Percentiles rank a stretch among this genome's conserved stretches.
phyloP scores from a whole-genome alignment of 2,797 vertebrate species.

The Phylloscopus collybita region DNA sequence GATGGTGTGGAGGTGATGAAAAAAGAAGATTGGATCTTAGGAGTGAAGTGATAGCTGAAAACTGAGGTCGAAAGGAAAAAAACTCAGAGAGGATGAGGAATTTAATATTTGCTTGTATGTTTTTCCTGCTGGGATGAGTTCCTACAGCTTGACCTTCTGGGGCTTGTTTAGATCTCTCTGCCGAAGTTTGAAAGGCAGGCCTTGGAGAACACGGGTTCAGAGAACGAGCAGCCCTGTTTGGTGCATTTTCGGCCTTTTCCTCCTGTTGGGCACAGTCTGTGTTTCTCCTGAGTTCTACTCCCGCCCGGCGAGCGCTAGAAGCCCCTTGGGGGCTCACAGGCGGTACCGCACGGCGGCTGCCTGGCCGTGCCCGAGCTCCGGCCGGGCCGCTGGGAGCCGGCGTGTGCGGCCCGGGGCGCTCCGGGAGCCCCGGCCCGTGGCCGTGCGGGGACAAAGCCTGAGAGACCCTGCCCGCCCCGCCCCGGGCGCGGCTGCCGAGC shows the following conservation, averaged over 20 bases:
- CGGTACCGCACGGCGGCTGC: fast-evolving
- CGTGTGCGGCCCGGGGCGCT: fast-evolving
- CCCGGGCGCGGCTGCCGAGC: fast-evolving
- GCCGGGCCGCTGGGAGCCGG: fast-evolving
- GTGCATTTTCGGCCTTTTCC: fast-evolving
- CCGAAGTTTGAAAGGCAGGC: neutral
- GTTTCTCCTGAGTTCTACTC: fast-evolving
- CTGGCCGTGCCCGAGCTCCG: fast-evolving
- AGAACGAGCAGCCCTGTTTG: fast-evolving
- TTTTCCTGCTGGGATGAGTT: neutral
- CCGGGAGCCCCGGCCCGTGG: neutral
- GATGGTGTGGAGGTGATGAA: neutral
- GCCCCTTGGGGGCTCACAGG: fast-evolving
- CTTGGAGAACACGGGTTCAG: fast-evolving
- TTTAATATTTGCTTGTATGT: neutral
- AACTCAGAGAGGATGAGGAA: neutral
- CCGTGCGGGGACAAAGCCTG: neutral
- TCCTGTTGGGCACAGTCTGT: fast-evolving
- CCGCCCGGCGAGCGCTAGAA: fast-evolving
- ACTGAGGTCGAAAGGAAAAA: neutral
- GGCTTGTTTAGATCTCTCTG: neutral
- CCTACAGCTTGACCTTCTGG: neutral
- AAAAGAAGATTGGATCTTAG: neutral
- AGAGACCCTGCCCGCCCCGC: neutral
- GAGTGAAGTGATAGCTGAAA: neutral